phyloP scores from a whole-genome alignment of 2,797 vertebrate genomes.

The Myotis myotis region DNA sequence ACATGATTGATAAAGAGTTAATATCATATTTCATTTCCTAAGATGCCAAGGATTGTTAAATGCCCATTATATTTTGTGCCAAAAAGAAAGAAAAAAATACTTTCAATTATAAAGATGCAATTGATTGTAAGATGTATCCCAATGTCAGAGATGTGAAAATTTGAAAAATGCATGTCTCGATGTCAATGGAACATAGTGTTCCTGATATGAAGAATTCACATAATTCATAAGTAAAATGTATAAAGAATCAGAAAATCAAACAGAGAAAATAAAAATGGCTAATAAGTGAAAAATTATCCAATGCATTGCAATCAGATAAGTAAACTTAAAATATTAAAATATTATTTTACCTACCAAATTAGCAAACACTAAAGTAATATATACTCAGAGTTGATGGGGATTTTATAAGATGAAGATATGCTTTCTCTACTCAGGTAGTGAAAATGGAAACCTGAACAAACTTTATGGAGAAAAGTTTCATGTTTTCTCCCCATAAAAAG shows the following conservation, averaged over 20 bases:
- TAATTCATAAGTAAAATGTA: not conserved
- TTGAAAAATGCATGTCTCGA: not conserved
- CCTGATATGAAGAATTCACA: not conserved
- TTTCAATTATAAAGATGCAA: not conserved
- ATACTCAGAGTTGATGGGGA: not conserved
- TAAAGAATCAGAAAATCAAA: not conserved
- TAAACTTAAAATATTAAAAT: conserved; percentile 36
- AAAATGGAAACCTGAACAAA: not conserved
- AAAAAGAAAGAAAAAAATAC: conserved; percentile 4
- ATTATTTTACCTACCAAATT: not conserved
- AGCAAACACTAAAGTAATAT: not conserved
- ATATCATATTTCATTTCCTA: not conserved
- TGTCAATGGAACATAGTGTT: not conserved
- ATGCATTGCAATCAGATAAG: not conserved
- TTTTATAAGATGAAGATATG: not conserved
- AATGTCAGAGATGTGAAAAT: conserved; percentile 33
- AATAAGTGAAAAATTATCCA: conserved; percentile 12
- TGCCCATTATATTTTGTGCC: conserved; percentile 19
- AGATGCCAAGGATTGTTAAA: conserved; percentile 14
- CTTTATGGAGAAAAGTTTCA: not conserved
- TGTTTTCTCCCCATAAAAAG: not conserved
- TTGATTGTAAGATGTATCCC: not conserved
- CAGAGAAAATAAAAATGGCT: not conserved
- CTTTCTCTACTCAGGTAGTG: not conserved
- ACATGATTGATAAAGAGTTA: not conserved